phyloP scores from a whole-genome alignment of 2,113 vertebrate genomes.

The Conger conger region DNA sequence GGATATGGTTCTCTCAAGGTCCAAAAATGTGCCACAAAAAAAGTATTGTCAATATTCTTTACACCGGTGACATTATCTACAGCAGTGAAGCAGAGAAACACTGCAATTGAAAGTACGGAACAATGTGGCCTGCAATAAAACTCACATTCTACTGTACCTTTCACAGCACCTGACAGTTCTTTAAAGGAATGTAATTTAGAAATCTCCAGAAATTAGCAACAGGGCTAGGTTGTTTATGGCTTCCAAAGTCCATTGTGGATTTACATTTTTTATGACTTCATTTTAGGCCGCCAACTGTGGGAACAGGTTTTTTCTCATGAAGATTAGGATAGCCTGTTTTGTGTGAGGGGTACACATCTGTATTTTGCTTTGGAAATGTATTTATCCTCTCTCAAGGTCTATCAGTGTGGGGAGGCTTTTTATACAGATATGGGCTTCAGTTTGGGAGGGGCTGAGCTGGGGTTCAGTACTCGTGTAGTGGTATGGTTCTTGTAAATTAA shows the following conservation, averaged over 20 bases:
- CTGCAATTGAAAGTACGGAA: not conserved
- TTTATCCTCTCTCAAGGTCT: not conserved
- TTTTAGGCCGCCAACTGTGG: not conserved
- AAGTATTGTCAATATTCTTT: not conserved
- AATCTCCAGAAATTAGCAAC: not conserved
- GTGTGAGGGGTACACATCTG: not conserved
- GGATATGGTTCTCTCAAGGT: not conserved
- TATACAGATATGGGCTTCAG: not conserved
- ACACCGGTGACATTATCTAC: not conserved
- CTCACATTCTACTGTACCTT: not conserved
- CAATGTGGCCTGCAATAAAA: not conserved
- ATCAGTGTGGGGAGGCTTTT: not conserved
- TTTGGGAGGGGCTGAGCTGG: not conserved
- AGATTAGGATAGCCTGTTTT: not conserved
- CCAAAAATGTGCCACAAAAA: not conserved
- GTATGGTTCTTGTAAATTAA: not conserved
- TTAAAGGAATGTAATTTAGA: not conserved
- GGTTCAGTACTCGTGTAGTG: not conserved
- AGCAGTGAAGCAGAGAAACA: not conserved
- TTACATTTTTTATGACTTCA: not conserved
- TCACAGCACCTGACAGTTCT: not conserved
- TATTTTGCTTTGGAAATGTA: not conserved
- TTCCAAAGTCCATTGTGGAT: not conserved
- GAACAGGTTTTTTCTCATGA: not conserved
- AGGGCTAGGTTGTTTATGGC: not conserved